Evolutionary conservation across 2,113 vertebrate genomes (phyloP).

Genomic region (Casuarius casuarius): DNA sequence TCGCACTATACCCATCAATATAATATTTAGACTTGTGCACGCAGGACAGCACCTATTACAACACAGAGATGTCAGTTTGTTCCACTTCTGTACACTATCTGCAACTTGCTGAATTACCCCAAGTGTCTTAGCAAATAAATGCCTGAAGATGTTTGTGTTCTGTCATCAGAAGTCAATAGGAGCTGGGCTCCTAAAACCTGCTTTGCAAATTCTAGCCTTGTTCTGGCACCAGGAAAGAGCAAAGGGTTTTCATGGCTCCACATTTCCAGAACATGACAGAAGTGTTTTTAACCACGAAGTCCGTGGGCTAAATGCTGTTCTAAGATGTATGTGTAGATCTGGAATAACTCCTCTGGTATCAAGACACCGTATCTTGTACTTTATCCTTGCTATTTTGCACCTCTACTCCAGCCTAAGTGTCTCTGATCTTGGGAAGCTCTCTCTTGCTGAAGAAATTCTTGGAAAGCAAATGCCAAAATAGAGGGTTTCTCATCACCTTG

Average conservation of each 20-base stretch:
- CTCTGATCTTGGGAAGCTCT: not conserved
- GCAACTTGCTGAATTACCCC: not conserved
- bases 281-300: not conserved
- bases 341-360: not conserved
- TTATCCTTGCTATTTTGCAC: not conserved
- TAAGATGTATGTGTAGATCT: not conserved
- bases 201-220: not conserved
- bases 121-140: not conserved
- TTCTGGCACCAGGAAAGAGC: not conserved
- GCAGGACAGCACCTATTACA: not conserved
- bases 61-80: not conserved
- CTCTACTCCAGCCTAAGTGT: not conserved
- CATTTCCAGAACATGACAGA: not conserved
- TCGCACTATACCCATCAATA: not conserved
- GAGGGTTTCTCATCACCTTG: not conserved
- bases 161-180: not conserved
- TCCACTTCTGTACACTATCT: not conserved
- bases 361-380: not conserved
- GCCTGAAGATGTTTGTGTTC: not conserved
- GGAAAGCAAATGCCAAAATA: not conserved
- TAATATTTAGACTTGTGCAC: not conserved
- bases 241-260: not conserved
- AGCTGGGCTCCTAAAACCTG: not conserved
- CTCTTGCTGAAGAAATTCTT: not conserved
- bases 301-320: not conserved